Percentiles rank a stretch among this genome's conserved stretches.
Evolutionary conservation across 2,113 vertebrate genomes (phyloP).

Genomic region (Piaya cayana): DNA sequence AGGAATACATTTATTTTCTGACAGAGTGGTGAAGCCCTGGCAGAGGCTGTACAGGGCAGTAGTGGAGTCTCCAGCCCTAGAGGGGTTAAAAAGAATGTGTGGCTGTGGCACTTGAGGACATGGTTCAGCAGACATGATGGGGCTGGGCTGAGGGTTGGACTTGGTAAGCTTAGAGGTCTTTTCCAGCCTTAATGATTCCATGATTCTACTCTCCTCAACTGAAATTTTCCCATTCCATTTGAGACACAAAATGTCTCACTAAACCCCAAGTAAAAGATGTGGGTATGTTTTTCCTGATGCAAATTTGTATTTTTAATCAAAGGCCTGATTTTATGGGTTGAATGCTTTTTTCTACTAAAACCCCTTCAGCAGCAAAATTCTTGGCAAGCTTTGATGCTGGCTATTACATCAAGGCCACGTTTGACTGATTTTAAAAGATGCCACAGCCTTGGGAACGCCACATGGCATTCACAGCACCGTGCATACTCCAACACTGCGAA

Average conservation of each 20-base stretch:
- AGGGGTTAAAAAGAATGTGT: too few species aligned
- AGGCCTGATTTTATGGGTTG: background rate
- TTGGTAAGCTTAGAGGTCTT: too few species aligned
- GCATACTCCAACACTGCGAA: background rate
- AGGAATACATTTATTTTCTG: too few species aligned
- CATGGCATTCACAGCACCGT: background rate
- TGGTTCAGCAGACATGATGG: too few species aligned
- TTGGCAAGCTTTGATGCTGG: background rate
- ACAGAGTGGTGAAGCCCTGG: too few species aligned
- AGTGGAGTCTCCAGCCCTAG: too few species aligned
- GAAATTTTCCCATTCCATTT: constrained; percentile 13
- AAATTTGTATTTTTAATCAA: background rate
- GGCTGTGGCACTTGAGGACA: too few species aligned
- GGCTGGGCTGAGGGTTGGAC: too few species aligned
- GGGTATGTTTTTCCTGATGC: background rate
- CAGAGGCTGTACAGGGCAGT: too few species aligned
- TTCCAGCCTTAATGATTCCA: too few species aligned
- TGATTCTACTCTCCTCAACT: background rate
- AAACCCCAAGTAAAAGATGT: fast-evolving
- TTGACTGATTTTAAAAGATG: constrained; percentile 5
- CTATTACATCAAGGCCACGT: constrained; percentile 4
- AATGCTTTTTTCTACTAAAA: background rate
- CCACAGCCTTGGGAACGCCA: background rate
- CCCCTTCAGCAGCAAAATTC: background rate
- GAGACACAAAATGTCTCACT: background rate